Evolutionary conservation across 2,797 vertebrate genomes (phyloP), one percentile per base, ranked within the genome.

Genomic region (Sebastolobus altivelis): DNA sequence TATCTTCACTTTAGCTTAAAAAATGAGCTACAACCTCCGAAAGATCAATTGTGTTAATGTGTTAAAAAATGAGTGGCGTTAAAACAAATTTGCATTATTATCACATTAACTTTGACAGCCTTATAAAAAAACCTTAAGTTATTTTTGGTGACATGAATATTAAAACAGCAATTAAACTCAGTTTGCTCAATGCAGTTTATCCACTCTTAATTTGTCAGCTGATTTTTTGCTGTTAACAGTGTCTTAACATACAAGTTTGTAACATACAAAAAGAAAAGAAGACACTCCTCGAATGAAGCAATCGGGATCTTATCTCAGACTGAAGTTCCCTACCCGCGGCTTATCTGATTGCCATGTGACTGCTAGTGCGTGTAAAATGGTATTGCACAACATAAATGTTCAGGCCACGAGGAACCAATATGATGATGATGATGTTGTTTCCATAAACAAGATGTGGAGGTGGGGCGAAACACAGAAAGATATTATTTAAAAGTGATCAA

Each of bases 271-370:
- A 78, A 59, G 1, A 73, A 54, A 78, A 66, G 2, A 73, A 72
- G 68, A 73, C 31, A n/a, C 38, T 59, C 35, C 11, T 29, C 6
- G 4, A 54, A 43, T 79, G 79, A 65, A 46, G 67, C 31, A 74
- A 76, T 65, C 70, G 63, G 6, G 22, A 73, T 77, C 52, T 82
- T 73, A 71, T 84, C 62, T 74, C 43, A 66, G 27, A 54, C 40
- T 79, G 63, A 4, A 20, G 3, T 61, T 77, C 73, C 43, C 62
- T 66, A 18, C 20, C 52, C 81, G 14, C 54, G 40, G 60, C 54
- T 88, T 75, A 84, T 89, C 83, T 77, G 65, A 73, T 65, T 40
- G 46, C 31, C 54, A 31, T 16, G 18, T 68, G 25, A 81, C 29
- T 43, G 18, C n/a, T 37, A 27, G 72, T 33, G 60, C 16, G 22